These are phyloP conservation scores for Calameuta filiformis DNA, from an alignment of 2,888 invertebrate species.

Conservation along the genomic window DNA sequence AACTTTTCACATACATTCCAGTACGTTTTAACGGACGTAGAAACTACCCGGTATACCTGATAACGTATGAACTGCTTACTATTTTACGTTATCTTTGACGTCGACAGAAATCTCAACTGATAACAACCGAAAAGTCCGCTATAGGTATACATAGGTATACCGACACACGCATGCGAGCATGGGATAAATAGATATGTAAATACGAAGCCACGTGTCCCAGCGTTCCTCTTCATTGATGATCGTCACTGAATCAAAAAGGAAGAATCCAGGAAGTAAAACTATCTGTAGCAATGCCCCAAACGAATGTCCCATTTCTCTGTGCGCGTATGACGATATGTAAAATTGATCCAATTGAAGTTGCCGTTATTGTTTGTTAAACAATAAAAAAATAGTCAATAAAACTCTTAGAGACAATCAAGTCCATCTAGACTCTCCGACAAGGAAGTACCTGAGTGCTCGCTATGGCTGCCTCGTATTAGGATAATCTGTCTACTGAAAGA, in stretches of 20 bases:
- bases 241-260: background rate
- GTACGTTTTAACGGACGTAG: background rate
- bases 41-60: background rate
- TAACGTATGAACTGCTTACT: background rate
- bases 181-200: background rate
- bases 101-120: background rate
- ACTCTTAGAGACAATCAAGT: background rate
- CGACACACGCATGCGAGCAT: no score
- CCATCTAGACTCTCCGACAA: background rate
- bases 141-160: background rate
- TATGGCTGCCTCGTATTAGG: background rate
- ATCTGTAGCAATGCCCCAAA: background rate
- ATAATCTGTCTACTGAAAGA: background rate
- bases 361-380: background rate
- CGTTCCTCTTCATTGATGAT: background rate
- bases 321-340: background rate
- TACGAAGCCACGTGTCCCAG: background rate
- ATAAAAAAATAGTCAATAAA: background rate
- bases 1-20: background rate
- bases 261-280: background rate
- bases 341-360: background rate
- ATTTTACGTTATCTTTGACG: background rate
- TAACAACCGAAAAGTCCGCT: background rate
- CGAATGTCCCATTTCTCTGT: background rate
- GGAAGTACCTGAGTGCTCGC: background rate